These are phyloP conservation scores for Gymnopithys bicolor DNA, from an alignment of 2,797 vertebrate genomes.

Conservation along the genomic window DNA sequence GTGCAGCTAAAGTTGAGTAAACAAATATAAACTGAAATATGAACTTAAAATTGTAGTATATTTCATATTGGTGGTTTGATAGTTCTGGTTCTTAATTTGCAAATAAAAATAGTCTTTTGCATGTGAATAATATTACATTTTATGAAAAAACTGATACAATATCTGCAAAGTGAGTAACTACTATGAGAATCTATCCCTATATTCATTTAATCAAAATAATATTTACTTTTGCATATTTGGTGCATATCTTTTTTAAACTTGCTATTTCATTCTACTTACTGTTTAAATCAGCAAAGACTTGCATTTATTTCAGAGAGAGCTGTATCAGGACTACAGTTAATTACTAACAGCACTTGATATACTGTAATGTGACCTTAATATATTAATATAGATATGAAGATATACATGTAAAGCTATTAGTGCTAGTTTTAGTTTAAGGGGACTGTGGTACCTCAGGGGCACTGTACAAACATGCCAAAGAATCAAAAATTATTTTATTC, in stretches of 20 bases:
- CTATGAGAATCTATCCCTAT: neutral
- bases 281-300: neutral
- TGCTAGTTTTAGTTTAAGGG: constrained; percentile 6
- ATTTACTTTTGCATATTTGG: neutral
- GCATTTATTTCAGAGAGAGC: neutral
- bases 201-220: neutral
- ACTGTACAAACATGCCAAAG: neutral
- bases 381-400: neutral
- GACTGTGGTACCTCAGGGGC: neutral
- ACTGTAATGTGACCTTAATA: neutral
- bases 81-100: neutral
- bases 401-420: neutral
- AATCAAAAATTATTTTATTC: constrained; percentile 39
- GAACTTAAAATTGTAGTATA: neutral
- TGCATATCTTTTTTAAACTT: neutral
- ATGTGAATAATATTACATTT: neutral
- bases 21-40: neutral
- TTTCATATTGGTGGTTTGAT: neutral
- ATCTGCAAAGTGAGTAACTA: neutral
- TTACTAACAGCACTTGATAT: neutral
- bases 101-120: neutral
- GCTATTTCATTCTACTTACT: neutral
- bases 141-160: rapidly evolving
- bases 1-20: neutral
- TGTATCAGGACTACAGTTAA: neutral